Evolutionary conservation across 1,140 invertebrate genomes (phyloP).

Genomic region (Ceratosolen solmsi): DNA sequence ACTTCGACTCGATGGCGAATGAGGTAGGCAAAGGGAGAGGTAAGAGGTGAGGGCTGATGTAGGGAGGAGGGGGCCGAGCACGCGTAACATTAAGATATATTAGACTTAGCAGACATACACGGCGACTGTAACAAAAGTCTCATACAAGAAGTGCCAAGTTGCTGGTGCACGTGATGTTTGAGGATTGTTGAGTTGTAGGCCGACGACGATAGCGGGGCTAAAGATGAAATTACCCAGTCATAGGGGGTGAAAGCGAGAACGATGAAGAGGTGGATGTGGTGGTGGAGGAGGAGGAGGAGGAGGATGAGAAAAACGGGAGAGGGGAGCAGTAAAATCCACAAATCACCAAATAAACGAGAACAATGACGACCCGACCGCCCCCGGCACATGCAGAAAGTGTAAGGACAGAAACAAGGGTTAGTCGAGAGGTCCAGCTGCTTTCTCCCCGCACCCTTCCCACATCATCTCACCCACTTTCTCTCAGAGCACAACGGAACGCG

Average conservation of each 20-base stretch:
- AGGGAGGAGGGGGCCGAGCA: neutral
- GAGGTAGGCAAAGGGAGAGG: no score
- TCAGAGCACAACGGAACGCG: conserved; percentile 53
- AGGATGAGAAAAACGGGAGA: no score
- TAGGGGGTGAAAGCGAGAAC: neutral
- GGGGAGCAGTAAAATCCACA: conserved; percentile 70
- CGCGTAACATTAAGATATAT: conserved; percentile 46
- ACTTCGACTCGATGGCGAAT: no score
- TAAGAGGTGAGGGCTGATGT: neutral
- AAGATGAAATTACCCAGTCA: neutral
- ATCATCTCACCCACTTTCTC: neutral
- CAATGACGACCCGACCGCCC: conserved; percentile 66
- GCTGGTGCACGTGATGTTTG: neutral
- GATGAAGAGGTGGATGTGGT: conserved; percentile 36
- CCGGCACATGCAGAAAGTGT: conserved; percentile 49
- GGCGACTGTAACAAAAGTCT: no score
- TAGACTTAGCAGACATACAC: neutral
- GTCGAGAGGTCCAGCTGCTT: conserved; percentile 2
- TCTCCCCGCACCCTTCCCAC: neutral
- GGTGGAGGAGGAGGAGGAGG: conserved; percentile 25
- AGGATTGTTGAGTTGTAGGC: neutral
- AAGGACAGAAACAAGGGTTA: conserved; percentile 18
- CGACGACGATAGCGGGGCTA: neutral
- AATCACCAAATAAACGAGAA: conserved; percentile 74
- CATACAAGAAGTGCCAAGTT: no score